These are phyloP conservation scores for Scaptomyza montana DNA, from an alignment of 1,140 invertebrate species.

Conservation along the genomic window DNA sequence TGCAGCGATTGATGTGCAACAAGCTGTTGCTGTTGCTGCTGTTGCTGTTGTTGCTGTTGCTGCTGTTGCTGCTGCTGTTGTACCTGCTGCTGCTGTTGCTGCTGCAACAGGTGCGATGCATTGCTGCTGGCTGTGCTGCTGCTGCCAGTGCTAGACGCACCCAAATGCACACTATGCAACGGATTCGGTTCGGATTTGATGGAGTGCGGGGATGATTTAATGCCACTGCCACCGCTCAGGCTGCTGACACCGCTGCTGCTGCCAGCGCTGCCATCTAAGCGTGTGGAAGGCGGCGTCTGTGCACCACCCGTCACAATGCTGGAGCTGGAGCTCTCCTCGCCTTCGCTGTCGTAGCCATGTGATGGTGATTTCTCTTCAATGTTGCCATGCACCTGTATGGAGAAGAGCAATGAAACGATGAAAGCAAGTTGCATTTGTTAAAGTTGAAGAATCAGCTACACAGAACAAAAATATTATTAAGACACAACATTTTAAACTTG, in stretches of 20 bases:
- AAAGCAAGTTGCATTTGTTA: slow-evolving; percentile 13
- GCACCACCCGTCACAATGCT: slow-evolving; percentile 82
- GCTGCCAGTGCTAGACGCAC: slow-evolving; percentile 82
- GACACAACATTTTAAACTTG: no score
- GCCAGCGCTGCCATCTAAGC: slow-evolving; percentile 74
- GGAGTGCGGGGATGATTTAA: slow-evolving; percentile 79
- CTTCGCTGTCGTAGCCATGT: slow-evolving; percentile 86
- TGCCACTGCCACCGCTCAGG: slow-evolving; percentile 83
- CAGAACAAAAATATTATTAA: no score
- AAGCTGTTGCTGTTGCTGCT: slow-evolving; percentile 42
- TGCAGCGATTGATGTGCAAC: slow-evolving; percentile 41
- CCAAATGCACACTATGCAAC: slow-evolving; percentile 77
- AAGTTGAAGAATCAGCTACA: no score
- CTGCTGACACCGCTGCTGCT: slow-evolving; percentile 84
- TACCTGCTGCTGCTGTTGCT: slow-evolving; percentile 61
- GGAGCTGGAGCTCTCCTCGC: slow-evolving; percentile 86
- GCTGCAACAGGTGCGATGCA: slow-evolving; percentile 67
- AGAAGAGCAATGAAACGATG: background rate
- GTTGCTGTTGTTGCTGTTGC: slow-evolving; percentile 58
- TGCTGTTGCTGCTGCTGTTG: slow-evolving; percentile 63
- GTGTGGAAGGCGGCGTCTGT: slow-evolving; percentile 82
- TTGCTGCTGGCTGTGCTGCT: slow-evolving; percentile 76
- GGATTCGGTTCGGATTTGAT: slow-evolving; percentile 80
- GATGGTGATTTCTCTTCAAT: slow-evolving; percentile 84
- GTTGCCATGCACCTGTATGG: slow-evolving; percentile 84